Evolutionary conservation across 1,140 invertebrate species (phyloP), one percentile per base, ranked within the genome.

Genomic region (Temnothorax longispinosus): DNA sequence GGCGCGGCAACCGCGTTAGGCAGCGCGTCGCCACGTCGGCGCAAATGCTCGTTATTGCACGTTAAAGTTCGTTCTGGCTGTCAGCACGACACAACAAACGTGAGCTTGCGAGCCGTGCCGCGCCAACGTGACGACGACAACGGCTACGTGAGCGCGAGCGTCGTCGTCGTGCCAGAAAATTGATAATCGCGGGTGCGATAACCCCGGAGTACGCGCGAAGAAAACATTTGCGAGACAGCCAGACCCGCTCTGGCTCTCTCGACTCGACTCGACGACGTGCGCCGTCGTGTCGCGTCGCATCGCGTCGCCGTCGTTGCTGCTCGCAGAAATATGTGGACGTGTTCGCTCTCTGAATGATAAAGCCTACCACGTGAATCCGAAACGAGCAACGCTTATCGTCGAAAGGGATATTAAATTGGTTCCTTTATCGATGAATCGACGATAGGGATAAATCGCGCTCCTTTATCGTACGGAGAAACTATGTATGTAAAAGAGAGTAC

Each of bases 41-140:
- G 85, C 89, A 84, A 80, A 85, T 56, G 88, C 88, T 85, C 89
- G 88, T 89, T 90, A 90, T 90, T 90, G 88, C 88, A 58, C 69
- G 88, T 81, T 87, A 76, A 87, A 90, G 89, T 90, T 90, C 89
- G 86, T 90, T 85, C 71, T 67, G 27, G 74, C 88, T 90, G 88
- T 89, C 85, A 89, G 50, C 85, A 60, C 65, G 88, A 76, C 78
- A 75, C 88, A 87, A 90, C 88, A 87, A 87, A 87, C 86, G 67
- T 56, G 77, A 72, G 85, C 87, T 89, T 84, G 58, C 64, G 78
- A 60, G 64, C 52, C 52, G 38, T 32, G 32, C 5, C 47, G 21
- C 56, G 52, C 41, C 76, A 80, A 78, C 88, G 62, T 71, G 82
- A 77, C 82, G 72, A 62, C 56, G 27, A 62, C 71, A 76, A 32